phyloP scores from a whole-genome alignment of 1,140 invertebrate species.

The Spodoptera frugiperda region DNA sequence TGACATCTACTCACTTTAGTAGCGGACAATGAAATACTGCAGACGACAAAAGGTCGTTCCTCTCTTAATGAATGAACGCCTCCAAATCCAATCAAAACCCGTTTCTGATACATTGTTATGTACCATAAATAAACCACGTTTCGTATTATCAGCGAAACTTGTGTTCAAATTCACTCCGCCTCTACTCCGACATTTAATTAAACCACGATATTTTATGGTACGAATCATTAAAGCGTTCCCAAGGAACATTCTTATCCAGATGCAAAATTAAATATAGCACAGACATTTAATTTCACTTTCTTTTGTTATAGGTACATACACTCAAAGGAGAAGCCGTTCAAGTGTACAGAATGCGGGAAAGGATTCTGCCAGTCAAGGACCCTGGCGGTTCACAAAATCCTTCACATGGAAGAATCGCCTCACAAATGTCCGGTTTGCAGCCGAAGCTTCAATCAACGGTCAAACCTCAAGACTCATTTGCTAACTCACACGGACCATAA shows the following conservation, averaged over 20 bases:
- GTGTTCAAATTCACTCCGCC: constrained; percentile 68
- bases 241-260: constrained; percentile 13
- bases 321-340: constrained; percentile 98
- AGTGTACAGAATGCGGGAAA: constrained; percentile 97
- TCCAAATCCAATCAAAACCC: constrained; percentile 56
- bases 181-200: constrained; percentile 77
- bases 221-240: constrained; percentile 65
- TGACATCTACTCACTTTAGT: constrained; percentile 42
- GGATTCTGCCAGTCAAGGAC: constrained; percentile 98
- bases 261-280: constrained; percentile 43
- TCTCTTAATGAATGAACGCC: constrained; percentile 47
- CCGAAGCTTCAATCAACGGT: constrained; percentile 95
- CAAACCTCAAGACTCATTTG: constrained; percentile 97
- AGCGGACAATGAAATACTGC: constrained; percentile 27
- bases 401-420: constrained; percentile 96
- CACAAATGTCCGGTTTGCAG: constrained; percentile 97
- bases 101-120: constrained; percentile 58
- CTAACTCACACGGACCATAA: constrained; percentile 98
- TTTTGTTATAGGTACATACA: constrained; percentile 96
- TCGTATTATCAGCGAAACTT: constrained; percentile 64
- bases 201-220: constrained; percentile 74
- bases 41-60: constrained; percentile 43
- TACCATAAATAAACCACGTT: constrained; percentile 62
- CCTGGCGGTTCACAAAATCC: constrained; percentile 96
- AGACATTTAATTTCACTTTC: constrained; percentile 64